phyloP scores from a whole-genome alignment of 2,888 invertebrate genomes.

The Chironomus riparius region DNA sequence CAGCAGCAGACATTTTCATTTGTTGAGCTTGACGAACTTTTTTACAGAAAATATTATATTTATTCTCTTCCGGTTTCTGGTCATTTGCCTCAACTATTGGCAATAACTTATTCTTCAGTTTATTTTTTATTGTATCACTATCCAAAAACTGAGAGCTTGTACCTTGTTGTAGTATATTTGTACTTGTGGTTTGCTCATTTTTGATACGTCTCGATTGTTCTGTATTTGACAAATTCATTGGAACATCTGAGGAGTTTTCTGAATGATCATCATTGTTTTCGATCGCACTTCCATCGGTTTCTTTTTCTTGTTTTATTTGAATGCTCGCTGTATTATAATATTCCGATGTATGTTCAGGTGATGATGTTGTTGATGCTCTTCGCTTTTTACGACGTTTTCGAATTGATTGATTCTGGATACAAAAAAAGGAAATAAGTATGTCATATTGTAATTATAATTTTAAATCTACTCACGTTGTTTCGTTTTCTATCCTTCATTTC shows the following conservation, averaged over 20 bases:
- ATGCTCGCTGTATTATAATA: constrained; percentile 16
- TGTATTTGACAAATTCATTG: constrained; percentile 14
- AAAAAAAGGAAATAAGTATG: not conserved
- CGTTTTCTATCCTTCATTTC: constrained; percentile 56
- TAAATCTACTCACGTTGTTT: constrained; percentile 43
- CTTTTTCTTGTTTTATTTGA: constrained; percentile 27
- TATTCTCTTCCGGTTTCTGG: constrained; percentile 33
- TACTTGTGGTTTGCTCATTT: constrained; percentile 2
- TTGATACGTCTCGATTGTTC: constrained; percentile 2
- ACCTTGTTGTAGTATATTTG: not conserved
- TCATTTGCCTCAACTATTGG: not conserved
- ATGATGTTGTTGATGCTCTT: constrained; percentile 40
- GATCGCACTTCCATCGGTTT: constrained; percentile 19
- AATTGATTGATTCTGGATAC: constrained; percentile 31
- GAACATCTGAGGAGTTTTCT: constrained; percentile 24
- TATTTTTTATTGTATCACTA: not conserved
- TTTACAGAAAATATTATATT: constrained; percentile 38
- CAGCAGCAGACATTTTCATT: constrained; percentile 33
- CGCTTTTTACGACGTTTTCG: constrained; percentile 41
- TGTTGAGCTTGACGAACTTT: constrained; percentile 42
- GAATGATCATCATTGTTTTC: constrained; percentile 23
- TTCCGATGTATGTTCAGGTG: constrained; percentile 37
- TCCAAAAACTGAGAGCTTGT: not conserved
- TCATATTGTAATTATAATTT: not conserved
- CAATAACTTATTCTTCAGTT: constrained; percentile 6